Evolutionary conservation across 1,140 invertebrate genomes (phyloP), one percentile per base, ranked within the genome.

Genomic region (Neodiprion fabricii): DNA sequence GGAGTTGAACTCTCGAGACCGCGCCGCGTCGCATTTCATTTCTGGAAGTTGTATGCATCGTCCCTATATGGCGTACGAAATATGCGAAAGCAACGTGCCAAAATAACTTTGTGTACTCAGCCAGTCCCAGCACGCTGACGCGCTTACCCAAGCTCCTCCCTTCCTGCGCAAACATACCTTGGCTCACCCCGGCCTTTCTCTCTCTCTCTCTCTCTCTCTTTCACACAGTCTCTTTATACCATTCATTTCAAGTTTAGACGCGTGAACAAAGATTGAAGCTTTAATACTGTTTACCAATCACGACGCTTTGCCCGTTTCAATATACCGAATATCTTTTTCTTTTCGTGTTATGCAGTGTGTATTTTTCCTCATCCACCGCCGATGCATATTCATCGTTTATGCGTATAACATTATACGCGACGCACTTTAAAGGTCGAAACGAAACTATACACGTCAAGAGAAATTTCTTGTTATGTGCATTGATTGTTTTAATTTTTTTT

Each of bases 231-330:
- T 14, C 5, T 40, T 40, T 40, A 17, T 61, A 71, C 70, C 67
- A 71, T 76, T 76, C 72, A 48, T 69, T 70, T 73, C 65, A 72
- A 76, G 71, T 76, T 76, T 76, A 76, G 78, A 82, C 79, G 79
- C 79, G 78, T 79, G 82, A 83, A 81, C 82, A 82, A 83, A 83
- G 82, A 83, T 81, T 80, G 76, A 82, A 79, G 80, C 78, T 79
- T 83, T 81, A 82, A 82, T 81, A 74, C 76, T 78, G 80, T 83
- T 82, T 83, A 74, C 48, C 17, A 69, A 69, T 69, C 67, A 21
- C 67, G 40, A 69, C 53, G n/a, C 53, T 5, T 8, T 8, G n/a
- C 53, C 11, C 28, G 28, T 40, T 40, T 40, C 28, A 40, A 40
- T 12, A 61, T 61, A 61, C 53, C n/a, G 53, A 61, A 61, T 61